Evolutionary conservation across 1,140 invertebrate genomes (phyloP).

Genomic region (Melitaea cinxia): DNA sequence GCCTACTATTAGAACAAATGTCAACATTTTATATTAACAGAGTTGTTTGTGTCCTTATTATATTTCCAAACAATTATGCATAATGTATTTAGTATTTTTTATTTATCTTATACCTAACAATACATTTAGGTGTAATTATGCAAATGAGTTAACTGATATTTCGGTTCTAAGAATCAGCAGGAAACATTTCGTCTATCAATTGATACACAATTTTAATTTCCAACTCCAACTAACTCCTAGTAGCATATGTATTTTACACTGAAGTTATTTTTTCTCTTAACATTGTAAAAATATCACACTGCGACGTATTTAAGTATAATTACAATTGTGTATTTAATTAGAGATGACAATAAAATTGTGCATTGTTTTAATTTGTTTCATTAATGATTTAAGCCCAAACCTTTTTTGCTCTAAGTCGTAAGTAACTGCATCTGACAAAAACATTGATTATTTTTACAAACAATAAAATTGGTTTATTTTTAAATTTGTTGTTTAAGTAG

Average conservation of each 20-base stretch:
- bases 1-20: conserved; percentile 48
- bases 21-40: conserved; percentile 59
- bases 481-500: no score
- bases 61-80: conserved; percentile 59
- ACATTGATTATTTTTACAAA: no score
- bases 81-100: conserved; percentile 60
- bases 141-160: conserved; percentile 56
- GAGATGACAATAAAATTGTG: conserved; percentile 75
- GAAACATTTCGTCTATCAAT: conserved; percentile 52
- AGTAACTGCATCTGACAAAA: no score
- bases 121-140: conserved; percentile 53
- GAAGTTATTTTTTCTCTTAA: conserved; percentile 41
- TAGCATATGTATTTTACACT: conserved; percentile 46
- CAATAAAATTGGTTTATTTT: no score
- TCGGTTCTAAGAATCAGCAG: conserved; percentile 70
- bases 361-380: conserved; percentile 56
- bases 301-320: conserved; percentile 66
- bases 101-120: conserved; percentile 62
- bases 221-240: conserved; percentile 54
- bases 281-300: conserved; percentile 52
- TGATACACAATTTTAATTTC: conserved; percentile 77
- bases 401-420: no score
- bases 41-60: conserved; percentile 50
- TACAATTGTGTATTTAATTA: conserved; percentile 79
- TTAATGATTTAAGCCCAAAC: background rate